Evolutionary conservation across 2,888 invertebrate genomes (phyloP), one percentile per base, ranked within the genome.

Genomic region (Plusia festucae): DNA sequence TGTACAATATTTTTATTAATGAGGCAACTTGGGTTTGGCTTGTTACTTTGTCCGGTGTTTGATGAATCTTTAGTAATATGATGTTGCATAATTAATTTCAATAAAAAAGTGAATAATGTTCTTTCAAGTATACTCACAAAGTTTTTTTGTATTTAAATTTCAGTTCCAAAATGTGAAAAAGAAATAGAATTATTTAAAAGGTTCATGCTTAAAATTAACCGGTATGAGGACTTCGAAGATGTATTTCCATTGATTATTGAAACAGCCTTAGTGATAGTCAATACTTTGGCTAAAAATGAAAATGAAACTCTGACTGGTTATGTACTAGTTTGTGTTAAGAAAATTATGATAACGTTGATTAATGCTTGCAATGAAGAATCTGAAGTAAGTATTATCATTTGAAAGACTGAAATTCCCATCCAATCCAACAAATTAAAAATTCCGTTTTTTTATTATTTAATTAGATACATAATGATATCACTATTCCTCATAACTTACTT

Each of bases 51-150:
- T 72, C 72, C 79, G 85, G 85, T 82, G 85, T 87, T 85, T 91
- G 92, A 91, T 86, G 91, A 89, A 80, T 87, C 92, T 91, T 91
- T 91, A 91, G 91, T 91, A 91, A 91, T 91, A 91, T 91, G 91
- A 91, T 90, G 88, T 87, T 91, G 91, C 83, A 83, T 65, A 16
- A 53, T 32, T 24, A 49, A 51, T 0, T n/a, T 16, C 1, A 20
- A 6, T 22, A 32, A 20, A n/a, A 6, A 46, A 7, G 9, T 11
- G 11, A 24, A 1, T 15, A 5, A 11, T 8, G 24, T 24, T 27
- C 20, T 44, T 24, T 24, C 27, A 34, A 15, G 2, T 27, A 9
- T 55, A 30, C 15, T 65, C 8, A 58, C 13, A 30, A 3, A n/a
- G 58, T 32, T 27, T 34, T 46, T 0, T 51, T 64, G 8, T 27